Evolutionary conservation across 2,113 vertebrate species (phyloP).

Genomic region (Nerophis lumbriciformis): DNA sequence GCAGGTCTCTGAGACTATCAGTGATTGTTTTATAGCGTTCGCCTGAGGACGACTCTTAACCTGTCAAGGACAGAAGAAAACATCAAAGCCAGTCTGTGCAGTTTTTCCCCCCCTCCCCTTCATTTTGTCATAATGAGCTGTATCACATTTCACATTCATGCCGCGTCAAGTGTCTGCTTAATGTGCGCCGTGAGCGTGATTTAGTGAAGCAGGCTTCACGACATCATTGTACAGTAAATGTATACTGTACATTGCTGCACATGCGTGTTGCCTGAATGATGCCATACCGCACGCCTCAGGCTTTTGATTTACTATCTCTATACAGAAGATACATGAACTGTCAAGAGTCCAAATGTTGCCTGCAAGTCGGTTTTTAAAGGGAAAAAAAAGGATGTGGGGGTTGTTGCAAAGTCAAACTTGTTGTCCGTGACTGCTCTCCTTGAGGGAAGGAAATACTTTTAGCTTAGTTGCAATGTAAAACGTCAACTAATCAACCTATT

Average conservation of each 20-base stretch:
- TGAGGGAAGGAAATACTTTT: not conserved
- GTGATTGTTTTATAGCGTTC: not conserved
- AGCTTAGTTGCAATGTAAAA: not conserved
- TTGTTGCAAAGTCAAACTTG: conserved; percentile 6
- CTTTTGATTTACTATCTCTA: conserved; percentile 27
- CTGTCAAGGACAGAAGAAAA: not conserved
- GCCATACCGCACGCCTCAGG: conserved; percentile 2
- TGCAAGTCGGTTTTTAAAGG: conserved; percentile 12
- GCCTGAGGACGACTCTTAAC: conserved; percentile 23
- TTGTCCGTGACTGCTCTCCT: conserved; percentile 5
- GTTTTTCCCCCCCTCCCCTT: not conserved
- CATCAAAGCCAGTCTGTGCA: conserved; percentile 1
- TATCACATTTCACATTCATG: conserved; percentile 12
- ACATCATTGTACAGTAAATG: not conserved
- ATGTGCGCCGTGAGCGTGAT: not conserved
- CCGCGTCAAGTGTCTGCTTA: not conserved
- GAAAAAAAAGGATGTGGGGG: not conserved
- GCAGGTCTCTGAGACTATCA: not conserved
- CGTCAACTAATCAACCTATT: not conserved
- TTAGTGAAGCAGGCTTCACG: not conserved
- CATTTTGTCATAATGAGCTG: not conserved
- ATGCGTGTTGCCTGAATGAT: not conserved
- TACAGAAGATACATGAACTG: conserved; percentile 29
- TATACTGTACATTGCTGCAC: not conserved
- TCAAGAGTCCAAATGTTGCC: conserved; percentile 5